phyloP scores from a whole-genome alignment of 1,140 invertebrate species.

The Cardiocondyla obscurior region DNA sequence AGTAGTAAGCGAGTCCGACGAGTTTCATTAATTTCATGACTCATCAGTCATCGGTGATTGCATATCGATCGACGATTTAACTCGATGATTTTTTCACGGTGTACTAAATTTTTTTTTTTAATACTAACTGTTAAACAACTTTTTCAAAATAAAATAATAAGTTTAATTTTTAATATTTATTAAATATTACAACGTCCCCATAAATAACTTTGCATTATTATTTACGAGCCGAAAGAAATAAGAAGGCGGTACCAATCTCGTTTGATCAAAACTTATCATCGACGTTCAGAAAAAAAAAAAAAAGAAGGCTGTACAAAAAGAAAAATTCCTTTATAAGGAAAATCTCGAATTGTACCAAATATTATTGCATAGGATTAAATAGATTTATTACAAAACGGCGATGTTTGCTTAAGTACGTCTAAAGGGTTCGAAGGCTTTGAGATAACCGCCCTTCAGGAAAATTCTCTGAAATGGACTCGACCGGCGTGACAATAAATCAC shows the following conservation, averaged over 20 bases:
- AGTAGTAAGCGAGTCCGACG: neutral
- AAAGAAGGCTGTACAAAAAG: neutral
- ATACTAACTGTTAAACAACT: slow-evolving; percentile 5
- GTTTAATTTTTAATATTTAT: too few species aligned
- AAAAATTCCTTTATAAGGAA: neutral
- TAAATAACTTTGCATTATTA: slow-evolving; percentile 79
- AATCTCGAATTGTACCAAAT: neutral
- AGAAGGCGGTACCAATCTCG: neutral
- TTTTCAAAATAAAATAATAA: slow-evolving; percentile 72
- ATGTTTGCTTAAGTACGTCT: neutral
- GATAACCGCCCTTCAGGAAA: neutral
- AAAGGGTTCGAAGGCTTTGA: neutral
- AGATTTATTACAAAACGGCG: neutral
- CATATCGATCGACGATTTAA: neutral
- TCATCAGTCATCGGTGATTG: neutral
- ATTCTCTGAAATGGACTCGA: slow-evolving; percentile 13
- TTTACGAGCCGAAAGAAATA: slow-evolving; percentile 56
- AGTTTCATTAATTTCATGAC: slow-evolving; percentile 21
- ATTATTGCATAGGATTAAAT: neutral
- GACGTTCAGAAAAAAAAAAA: neutral
- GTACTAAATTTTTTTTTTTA: neutral
- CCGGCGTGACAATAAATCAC: slow-evolving; percentile 30
- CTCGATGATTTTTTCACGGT: neutral
- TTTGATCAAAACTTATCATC: slow-evolving; percentile 8
- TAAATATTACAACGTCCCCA: slow-evolving; percentile 56